These are phyloP conservation scores for Chionis minor DNA, from an alignment of 2,113 vertebrate genomes.

Conservation along the genomic window DNA sequence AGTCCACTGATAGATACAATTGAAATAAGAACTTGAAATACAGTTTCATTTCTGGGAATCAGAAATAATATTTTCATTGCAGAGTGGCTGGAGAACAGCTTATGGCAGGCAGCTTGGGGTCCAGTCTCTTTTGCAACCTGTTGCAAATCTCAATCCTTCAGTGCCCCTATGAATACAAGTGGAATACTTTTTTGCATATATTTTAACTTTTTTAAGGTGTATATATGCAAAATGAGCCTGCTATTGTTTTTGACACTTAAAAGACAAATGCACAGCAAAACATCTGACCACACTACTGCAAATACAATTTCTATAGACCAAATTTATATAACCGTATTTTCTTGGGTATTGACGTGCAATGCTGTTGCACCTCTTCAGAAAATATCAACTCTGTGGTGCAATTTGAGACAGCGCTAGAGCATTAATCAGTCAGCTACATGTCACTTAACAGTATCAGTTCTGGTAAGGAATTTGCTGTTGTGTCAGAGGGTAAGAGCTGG, in stretches of 20 bases:
- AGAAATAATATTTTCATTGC: not conserved
- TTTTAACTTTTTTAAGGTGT: not conserved
- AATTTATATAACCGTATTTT: not conserved
- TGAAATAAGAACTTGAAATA: not conserved
- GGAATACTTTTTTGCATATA: not conserved
- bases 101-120: not conserved
- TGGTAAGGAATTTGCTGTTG: not conserved
- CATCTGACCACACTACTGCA: not conserved
- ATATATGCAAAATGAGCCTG: not conserved
- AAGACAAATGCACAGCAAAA: not conserved
- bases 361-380: not conserved
- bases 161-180: not conserved
- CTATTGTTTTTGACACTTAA: not conserved
- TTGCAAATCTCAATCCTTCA: not conserved
- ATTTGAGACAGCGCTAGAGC: not conserved
- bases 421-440: slow-evolving; percentile 1
- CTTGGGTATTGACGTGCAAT: not conserved
- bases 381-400: not conserved
- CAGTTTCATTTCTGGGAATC: not conserved
- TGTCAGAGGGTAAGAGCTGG: not conserved
- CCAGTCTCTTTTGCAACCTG: not conserved
- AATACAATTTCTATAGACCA: not conserved
- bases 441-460: not conserved
- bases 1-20: not conserved
- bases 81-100: not conserved